Conservation (phyloP, 1,140 invertebrate genomes). For the Sinella curviseta region DNA sequence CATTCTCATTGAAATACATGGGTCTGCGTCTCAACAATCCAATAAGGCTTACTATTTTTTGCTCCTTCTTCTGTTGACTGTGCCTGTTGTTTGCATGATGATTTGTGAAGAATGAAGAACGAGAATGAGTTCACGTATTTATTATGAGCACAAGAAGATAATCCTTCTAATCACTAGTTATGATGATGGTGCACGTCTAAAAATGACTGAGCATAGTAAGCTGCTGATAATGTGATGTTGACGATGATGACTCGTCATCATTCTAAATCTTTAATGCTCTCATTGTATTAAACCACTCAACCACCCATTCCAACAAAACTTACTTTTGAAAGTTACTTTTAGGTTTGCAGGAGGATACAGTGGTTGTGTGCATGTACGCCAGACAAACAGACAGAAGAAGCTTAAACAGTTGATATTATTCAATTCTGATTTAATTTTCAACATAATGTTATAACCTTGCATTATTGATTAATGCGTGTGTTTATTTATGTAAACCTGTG, state of each 20-base stretch:
- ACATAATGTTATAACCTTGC: background rate
- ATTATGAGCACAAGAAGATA: background rate
- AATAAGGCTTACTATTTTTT: too few relatives aligned
- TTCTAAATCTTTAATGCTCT: background rate
- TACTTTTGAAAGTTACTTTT: background rate
- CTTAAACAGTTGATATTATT: background rate
- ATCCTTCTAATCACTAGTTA: background rate
- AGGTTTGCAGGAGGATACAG: background rate
- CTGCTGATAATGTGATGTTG: background rate
- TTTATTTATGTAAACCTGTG: background rate
- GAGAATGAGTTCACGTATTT: background rate
- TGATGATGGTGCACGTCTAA: background rate
- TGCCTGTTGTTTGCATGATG: too few relatives aligned
- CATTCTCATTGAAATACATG: background rate
- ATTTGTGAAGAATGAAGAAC: background rate
- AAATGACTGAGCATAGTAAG: background rate
- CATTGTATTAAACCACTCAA: background rate
- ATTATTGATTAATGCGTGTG: background rate
- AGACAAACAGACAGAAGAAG: background rate
- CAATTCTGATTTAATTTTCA: background rate
- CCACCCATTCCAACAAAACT: background rate
- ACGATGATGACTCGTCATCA: background rate
- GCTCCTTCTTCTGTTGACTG: too few relatives aligned
- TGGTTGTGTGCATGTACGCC: too few relatives aligned
- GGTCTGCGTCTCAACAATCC: too few relatives aligned